phyloP scores from a whole-genome alignment of 1,140 invertebrate genomes.

The Vollenhovia emeryi region DNA sequence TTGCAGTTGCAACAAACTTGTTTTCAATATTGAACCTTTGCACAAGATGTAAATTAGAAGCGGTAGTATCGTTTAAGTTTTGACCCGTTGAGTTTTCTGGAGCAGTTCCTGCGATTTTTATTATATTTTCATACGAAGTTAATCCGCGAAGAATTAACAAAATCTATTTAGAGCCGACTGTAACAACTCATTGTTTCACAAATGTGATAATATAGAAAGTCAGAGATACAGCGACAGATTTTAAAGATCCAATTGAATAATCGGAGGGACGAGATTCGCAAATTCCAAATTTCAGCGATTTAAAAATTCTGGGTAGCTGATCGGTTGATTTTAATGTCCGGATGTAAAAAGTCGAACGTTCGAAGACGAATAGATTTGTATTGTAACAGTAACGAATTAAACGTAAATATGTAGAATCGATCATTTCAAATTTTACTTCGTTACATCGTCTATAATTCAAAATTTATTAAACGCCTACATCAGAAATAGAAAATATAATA shows the following conservation, averaged over 20 bases:
- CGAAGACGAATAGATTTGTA: neutral
- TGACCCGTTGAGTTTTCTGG: neutral
- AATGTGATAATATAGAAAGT: neutral
- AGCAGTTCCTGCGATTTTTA: neutral
- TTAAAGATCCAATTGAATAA: neutral
- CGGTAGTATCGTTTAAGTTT: neutral
- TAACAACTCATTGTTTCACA: neutral
- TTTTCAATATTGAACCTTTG: neutral
- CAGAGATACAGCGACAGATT: neutral
- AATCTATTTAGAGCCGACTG: neutral
- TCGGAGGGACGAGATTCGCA: neutral
- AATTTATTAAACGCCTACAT: too few relatives aligned
- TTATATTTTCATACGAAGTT: neutral
- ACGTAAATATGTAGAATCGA: neutral
- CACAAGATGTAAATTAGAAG: neutral
- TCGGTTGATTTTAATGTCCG: neutral
- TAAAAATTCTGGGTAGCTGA: neutral
- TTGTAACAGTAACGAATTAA: neutral
- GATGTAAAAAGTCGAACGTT: neutral
- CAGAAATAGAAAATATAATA: too few relatives aligned
- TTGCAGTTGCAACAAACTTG: neutral
- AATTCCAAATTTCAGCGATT: neutral
- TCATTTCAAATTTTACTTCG: neutral
- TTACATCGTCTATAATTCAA: too few relatives aligned
- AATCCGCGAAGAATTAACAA: neutral